A percentile compares a stretch with the other conserved stretches of the same genome.
These are phyloP conservation scores for Sisor rabdophorus DNA, from an alignment of 2,113 vertebrate genomes.

Conservation along the genomic window DNA sequence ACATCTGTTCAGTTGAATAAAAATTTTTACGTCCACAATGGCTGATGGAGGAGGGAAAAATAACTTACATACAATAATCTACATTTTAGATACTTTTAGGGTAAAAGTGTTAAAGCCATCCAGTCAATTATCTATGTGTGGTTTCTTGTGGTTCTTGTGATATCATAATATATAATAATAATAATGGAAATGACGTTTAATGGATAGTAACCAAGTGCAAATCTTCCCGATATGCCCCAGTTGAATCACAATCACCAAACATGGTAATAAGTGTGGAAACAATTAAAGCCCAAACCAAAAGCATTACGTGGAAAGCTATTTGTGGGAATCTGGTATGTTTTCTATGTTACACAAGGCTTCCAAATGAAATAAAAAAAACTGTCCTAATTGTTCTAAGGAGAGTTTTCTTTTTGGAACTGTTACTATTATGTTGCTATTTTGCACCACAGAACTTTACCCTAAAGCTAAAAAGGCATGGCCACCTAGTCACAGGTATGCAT, in stretches of 20 bases:
- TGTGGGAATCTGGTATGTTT: constrained; percentile 14
- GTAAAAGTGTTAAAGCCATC: neutral
- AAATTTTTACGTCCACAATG: too few species aligned
- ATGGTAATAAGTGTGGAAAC: constrained; percentile 25
- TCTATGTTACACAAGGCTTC: constrained; percentile 14
- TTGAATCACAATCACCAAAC: constrained; percentile 36
- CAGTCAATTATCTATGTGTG: constrained; percentile 4
- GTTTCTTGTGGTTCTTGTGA: neutral
- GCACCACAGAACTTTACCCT: constrained; percentile 29
- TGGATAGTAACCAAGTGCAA: neutral
- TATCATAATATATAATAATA: neutral
- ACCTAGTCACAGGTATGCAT: constrained; percentile 15
- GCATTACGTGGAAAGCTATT: constrained; percentile 32
- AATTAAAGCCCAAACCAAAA: constrained; percentile 13
- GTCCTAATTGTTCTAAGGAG: constrained; percentile 14
- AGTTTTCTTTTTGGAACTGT: neutral
- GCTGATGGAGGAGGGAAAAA: too few species aligned
- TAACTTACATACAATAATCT: too few species aligned
- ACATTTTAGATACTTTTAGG: neutral
- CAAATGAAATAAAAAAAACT: constrained; percentile 27
- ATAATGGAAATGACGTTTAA: neutral
- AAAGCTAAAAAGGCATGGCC: constrained; percentile 1
- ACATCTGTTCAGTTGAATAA: too few species aligned
- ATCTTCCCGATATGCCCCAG: constrained; percentile 4
- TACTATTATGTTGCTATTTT: constrained; percentile 9